A percentile compares a stretch with the other conserved stretches of the same genome.
Conservation (phyloP, 2,113 vertebrate species). For the Kryptolebias marmoratus region DNA sequence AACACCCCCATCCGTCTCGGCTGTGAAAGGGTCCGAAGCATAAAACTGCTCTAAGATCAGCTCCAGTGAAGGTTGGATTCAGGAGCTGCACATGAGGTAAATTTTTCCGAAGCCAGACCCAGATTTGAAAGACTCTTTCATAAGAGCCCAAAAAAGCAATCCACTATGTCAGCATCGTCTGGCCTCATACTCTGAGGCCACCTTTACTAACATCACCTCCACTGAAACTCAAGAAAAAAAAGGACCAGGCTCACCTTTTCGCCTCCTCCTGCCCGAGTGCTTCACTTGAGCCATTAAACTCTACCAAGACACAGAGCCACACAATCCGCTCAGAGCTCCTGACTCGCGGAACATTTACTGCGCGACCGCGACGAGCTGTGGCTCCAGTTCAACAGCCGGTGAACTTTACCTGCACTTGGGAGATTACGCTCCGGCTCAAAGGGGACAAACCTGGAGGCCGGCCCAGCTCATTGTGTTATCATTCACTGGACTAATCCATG, state of each 20-base stretch:
- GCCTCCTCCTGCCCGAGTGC: constrained; percentile 39
- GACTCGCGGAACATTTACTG: constrained; percentile 10
- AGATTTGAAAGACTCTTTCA: constrained; percentile 72
- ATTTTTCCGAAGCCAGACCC: constrained; percentile 18
- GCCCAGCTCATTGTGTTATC: not conserved
- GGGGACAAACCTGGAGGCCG: constrained; percentile 34
- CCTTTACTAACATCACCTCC: not conserved
- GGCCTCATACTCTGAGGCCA: constrained; percentile 12
- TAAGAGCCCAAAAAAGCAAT: constrained; percentile 48
- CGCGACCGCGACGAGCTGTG: constrained; percentile 31
- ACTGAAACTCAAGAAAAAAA: not conserved
- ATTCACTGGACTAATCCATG: not conserved
- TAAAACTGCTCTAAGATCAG: constrained; percentile 6
- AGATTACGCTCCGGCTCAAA: constrained; percentile 73
- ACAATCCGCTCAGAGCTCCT: not conserved
- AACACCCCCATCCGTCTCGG: not conserved
- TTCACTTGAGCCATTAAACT: constrained; percentile 39
- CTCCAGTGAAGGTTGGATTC: constrained; percentile 18
- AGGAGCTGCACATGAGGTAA: constrained; percentile 16
- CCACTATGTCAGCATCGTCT: constrained; percentile 44
- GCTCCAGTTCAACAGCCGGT: constrained; percentile 16
- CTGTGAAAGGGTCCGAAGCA: not conserved
- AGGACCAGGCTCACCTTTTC: constrained; percentile 53
- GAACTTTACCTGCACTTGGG: constrained; percentile 67
- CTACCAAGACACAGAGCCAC: not conserved